Percentiles rank a stretch among this genome's conserved stretches.
These are phyloP conservation scores for Watersipora subatra DNA, from an alignment of 1,140 invertebrate species.

Conservation along the genomic window DNA sequence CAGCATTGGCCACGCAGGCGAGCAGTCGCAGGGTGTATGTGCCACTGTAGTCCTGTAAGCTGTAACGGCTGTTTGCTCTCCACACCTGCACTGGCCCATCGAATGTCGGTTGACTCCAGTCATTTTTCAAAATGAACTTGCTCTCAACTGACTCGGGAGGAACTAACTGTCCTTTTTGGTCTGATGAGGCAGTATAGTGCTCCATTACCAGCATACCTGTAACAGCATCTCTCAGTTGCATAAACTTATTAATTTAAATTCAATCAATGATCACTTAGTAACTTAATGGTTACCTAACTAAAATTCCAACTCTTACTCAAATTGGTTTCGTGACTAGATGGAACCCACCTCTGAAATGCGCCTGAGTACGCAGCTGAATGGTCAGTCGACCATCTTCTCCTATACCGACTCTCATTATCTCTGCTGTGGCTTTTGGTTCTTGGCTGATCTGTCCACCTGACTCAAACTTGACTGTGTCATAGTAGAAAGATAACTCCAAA, in stretches of 20 bases:
- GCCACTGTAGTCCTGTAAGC: conserved; percentile 40
- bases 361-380: conserved; percentile 40
- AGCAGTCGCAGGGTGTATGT: conserved; percentile 38
- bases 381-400: conserved; percentile 37
- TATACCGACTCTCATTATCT: conserved; percentile 32
- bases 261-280: no score
- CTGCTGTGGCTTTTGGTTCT: background rate
- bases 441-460: background rate
- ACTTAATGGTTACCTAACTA: no score
- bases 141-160: conserved; percentile 27
- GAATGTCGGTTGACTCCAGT: conserved; percentile 42
- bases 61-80: conserved; percentile 40
- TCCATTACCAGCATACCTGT: conserved; percentile 37
- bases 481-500: conserved; percentile 43
- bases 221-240: no score
- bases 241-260: no score
- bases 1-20: conserved; percentile 37
- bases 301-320: no score
- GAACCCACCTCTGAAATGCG: conserved; percentile 39
- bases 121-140: conserved; percentile 35
- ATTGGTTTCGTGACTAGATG: no score
- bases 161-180: conserved; percentile 23
- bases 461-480: conserved; percentile 23
- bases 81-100: conserved; percentile 43
- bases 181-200: conserved; percentile 27